Evolutionary conservation across 2,113 vertebrate genomes (phyloP).

Genomic region (Hippocampus abdominalis): DNA sequence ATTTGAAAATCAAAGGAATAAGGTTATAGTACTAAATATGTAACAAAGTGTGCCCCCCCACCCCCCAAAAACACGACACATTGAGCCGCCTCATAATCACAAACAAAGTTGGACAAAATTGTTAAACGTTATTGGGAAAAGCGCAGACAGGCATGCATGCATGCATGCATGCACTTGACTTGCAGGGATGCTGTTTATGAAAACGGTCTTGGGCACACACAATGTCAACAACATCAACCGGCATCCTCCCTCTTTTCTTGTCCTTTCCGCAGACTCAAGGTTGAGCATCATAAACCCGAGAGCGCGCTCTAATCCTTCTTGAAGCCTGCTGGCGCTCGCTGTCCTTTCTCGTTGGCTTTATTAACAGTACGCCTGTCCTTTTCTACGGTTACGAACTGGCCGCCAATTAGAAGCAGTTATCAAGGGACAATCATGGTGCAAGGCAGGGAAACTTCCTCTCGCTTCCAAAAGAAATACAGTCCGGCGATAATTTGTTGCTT

Average conservation of each 20-base stretch:
- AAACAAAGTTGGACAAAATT: background rate
- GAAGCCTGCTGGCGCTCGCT: conserved; percentile 44
- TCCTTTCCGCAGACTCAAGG: conserved; percentile 35
- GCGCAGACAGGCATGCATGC: conserved; percentile 9
- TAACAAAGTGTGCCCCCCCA: too few species aligned
- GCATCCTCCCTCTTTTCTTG: conserved; percentile 15
- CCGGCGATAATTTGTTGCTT: background rate
- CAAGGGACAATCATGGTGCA: conserved; percentile 36
- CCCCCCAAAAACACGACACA: background rate
- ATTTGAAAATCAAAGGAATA: too few species aligned
- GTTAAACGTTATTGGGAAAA: conserved; percentile 6
- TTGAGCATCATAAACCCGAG: conserved; percentile 36
- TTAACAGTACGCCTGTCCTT: conserved; percentile 55
- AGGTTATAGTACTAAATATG: too few species aligned
- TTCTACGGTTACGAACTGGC: conserved; percentile 39
- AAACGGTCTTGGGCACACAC: conserved; percentile 24
- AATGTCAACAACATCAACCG: conserved; percentile 12
- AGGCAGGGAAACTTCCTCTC: conserved; percentile 29
- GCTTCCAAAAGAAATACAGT: conserved; percentile 9
- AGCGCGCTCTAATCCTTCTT: conserved; percentile 48
- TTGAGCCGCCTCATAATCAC: background rate
- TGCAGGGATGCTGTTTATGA: conserved; percentile 28
- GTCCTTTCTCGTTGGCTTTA: conserved; percentile 60
- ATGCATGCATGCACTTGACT: conserved; percentile 12
- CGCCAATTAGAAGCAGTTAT: conserved; percentile 51